Percentiles rank a stretch among this genome's conserved stretches.
phyloP scores from a whole-genome alignment of 2,113 vertebrate species.

The Oophaga pumilio region DNA sequence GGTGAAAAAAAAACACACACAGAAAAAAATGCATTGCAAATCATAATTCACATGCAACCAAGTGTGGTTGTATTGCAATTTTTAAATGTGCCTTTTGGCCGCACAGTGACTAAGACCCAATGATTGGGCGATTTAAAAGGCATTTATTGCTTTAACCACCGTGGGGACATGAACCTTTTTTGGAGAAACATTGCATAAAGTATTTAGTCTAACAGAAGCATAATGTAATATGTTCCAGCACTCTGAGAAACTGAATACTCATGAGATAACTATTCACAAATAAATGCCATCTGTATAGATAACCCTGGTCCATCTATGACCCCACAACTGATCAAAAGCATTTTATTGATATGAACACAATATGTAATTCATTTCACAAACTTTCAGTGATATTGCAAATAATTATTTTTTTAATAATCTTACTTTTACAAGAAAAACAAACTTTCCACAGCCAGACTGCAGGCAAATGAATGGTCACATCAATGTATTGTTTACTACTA shows the following conservation, averaged over 20 bases:
- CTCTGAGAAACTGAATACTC: constrained; percentile 14
- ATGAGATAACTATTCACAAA: constrained; percentile 29
- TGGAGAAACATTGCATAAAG: background rate
- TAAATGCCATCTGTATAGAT: constrained; percentile 38
- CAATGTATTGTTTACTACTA: background rate
- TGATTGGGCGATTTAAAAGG: background rate
- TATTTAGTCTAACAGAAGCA: constrained; percentile 10
- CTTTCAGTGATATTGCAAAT: background rate
- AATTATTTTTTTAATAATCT: background rate
- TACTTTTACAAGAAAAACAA: background rate
- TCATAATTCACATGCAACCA: too few relatives aligned
- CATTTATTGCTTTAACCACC: background rate
- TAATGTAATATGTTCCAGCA: constrained; percentile 18
- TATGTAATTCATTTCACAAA: background rate
- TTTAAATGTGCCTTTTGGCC: too few relatives aligned
- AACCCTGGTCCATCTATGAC: constrained; percentile 27
- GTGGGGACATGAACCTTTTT: background rate
- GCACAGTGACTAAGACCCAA: too few relatives aligned
- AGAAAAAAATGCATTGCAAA: too few relatives aligned
- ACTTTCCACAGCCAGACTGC: background rate
- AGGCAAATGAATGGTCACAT: too few relatives aligned
- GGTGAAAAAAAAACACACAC: too few relatives aligned
- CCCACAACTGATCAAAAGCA: constrained; percentile 16
- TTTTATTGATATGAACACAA: background rate
- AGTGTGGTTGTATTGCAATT: too few relatives aligned